Conservation (phyloP, 1,140 invertebrate genomes). For the Akabosia matsudoensis region DNA sequence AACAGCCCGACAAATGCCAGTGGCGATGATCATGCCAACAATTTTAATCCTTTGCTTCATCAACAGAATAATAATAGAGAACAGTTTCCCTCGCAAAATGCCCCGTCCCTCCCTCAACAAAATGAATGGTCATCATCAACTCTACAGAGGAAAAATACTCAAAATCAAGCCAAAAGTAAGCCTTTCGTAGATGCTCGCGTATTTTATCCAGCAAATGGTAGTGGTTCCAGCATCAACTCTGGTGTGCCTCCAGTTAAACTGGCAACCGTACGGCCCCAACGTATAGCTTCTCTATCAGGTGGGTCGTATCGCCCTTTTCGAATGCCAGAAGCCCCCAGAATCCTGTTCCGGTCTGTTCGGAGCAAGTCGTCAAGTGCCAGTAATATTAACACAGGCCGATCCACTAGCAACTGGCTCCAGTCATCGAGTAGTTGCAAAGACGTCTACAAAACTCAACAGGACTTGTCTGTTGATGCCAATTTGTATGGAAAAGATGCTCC, state of each 20-base stretch:
- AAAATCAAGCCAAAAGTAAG: not conserved
- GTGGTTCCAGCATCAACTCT: not conserved
- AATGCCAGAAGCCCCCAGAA: conserved; percentile 44
- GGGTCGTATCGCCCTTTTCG: conserved; percentile 44
- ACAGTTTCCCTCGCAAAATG: not conserved
- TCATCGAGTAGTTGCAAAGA: not conserved
- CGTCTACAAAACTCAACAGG: not conserved
- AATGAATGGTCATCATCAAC: conserved; percentile 8
- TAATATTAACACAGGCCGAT: not conserved
- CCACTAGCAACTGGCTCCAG: not conserved
- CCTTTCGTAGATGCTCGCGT: conserved; percentile 14
- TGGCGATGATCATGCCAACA: not conserved
- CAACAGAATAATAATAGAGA: conserved; percentile 4
- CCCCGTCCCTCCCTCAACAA: not conserved
- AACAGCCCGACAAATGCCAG: not conserved
- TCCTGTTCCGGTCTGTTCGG: conserved; percentile 44
- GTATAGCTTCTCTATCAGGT: conserved; percentile 34
- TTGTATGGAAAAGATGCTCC: too few relatives aligned
- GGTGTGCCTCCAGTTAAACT: conserved; percentile 29
- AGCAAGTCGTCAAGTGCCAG: conserved; percentile 23
- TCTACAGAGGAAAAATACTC: not conserved
- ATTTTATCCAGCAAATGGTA: not conserved
- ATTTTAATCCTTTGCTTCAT: not conserved
- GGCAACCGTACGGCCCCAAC: conserved; percentile 43
- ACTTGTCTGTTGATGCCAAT: conserved; percentile 2